These are phyloP conservation scores for Pseudomyrmex gracilis DNA, from an alignment of 1,140 invertebrate species.

Conservation along the genomic window DNA sequence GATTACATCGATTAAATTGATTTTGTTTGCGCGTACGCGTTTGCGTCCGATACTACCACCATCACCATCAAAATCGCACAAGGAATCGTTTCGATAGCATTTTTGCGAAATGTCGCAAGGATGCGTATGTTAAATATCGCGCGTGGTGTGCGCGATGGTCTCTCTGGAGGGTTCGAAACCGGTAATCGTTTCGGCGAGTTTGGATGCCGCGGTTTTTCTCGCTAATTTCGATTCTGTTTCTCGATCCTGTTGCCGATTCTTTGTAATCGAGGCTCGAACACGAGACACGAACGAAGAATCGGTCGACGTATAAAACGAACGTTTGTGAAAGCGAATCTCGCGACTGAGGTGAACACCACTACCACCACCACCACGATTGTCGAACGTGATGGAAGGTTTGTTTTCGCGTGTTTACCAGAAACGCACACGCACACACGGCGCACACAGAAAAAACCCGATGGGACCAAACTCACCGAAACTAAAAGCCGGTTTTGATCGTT, in stretches of 20 bases:
- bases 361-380: no score
- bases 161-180: not conserved
- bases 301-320: not conserved
- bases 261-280: not conserved
- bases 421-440: not conserved
- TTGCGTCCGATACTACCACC: not conserved
- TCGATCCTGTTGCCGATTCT: not conserved
- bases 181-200: constrained; percentile 22
- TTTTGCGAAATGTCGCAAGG: not conserved
- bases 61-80: not conserved
- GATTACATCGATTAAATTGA: not conserved
- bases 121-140: constrained; percentile 6
- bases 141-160: not conserved
- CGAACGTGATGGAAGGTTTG: not conserved
- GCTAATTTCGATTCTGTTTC: not conserved
- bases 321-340: not conserved
- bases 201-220: not conserved
- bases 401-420: not conserved
- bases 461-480: constrained; percentile 28
- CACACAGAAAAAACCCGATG: not conserved
- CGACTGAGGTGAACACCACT: no score
- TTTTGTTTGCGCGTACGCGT: not conserved
- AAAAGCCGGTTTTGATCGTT: constrained; percentile 8
- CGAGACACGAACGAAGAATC: not conserved
- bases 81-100: constrained; percentile 10